Base-by-base conservation (phyloP, 2,888 invertebrate genomes). In the Chaitophorus viminalis region DNA sequence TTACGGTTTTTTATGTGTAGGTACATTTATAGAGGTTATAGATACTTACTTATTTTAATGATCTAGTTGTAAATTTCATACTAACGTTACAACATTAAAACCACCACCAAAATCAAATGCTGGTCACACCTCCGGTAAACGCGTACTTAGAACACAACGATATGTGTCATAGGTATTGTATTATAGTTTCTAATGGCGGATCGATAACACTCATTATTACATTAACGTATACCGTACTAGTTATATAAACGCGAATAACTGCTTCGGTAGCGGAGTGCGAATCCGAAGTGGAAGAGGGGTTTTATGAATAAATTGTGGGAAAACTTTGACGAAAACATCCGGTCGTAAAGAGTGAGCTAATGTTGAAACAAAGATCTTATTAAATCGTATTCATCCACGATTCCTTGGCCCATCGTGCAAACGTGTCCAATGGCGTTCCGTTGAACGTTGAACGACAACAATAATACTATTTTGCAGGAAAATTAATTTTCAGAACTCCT, bases 321-420 rank as follows among this genome's bases (percentile, higher is more conserved):
- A 46, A 46, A 25, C 31, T 31, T 21, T 14, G 70, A 21, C 21
- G 21, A 70, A 82, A 70, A 25, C 31, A 25, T 82, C 52, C 2
- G 29, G 29, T 68, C 31, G 68, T 46, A 21, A 5, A 39, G n/a
- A n/a, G 17, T 25, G 29, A 21, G 39, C n/a, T n/a, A 54, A 81
- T 70, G 25, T 70, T 46, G 25, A 68, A 52, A 25, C 46, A 25
- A 46, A 8, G 70, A 8, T 46, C 31, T 6, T 68, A 70, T 81
- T 70, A 81, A 70, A 82, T 70, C 31, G 52, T 52, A 31, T 82
- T 70, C 52, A 31, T 70, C 70, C 21, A 14, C 14, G 8, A 70
- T 3, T 17, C 82, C n/a, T n/a, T n/a, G n/a, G n/a, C n/a, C n/a
- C 14, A 18, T 14, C 25, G 46, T 25, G 46, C 21, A 31, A 70